These are phyloP conservation scores for Solen grandis DNA, from an alignment of 1,140 invertebrate genomes.

Conservation along the genomic window DNA sequence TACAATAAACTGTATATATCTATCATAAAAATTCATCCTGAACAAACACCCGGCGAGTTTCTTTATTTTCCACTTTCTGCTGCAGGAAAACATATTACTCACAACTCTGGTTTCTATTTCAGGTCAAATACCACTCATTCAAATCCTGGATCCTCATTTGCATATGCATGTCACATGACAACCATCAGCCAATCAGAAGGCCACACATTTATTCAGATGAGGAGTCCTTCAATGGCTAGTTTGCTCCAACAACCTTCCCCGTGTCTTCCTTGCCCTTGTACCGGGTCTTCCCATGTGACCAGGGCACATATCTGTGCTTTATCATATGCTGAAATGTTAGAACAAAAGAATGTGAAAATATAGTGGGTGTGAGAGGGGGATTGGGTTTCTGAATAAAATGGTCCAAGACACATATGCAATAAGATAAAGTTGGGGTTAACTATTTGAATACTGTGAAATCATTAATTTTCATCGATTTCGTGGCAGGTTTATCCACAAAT, in stretches of 20 bases:
- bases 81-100: too few species aligned
- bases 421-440: background rate
- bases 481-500: too few species aligned
- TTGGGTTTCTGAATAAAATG: background rate
- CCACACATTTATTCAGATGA: background rate
- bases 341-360: constrained; percentile 38
- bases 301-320: constrained; percentile 98
- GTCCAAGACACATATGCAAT: constrained; percentile 71
- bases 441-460: too few species aligned
- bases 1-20: too few species aligned
- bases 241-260: constrained; percentile 78
- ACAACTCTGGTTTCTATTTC: too few species aligned
- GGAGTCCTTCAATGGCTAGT: constrained; percentile 7
- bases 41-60: too few species aligned
- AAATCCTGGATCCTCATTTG: too few species aligned
- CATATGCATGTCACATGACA: background rate
- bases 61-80: too few species aligned
- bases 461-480: too few species aligned
- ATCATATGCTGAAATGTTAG: constrained; percentile 96
- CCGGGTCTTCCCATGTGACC: constrained; percentile 98
- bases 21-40: too few species aligned
- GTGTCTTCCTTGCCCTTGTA: constrained; percentile 83
- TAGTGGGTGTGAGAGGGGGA: background rate
- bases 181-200: background rate
- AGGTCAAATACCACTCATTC: too few species aligned